Evolutionary conservation across 2,888 invertebrate species (phyloP).

Genomic region (Neoascia interrupta): DNA sequence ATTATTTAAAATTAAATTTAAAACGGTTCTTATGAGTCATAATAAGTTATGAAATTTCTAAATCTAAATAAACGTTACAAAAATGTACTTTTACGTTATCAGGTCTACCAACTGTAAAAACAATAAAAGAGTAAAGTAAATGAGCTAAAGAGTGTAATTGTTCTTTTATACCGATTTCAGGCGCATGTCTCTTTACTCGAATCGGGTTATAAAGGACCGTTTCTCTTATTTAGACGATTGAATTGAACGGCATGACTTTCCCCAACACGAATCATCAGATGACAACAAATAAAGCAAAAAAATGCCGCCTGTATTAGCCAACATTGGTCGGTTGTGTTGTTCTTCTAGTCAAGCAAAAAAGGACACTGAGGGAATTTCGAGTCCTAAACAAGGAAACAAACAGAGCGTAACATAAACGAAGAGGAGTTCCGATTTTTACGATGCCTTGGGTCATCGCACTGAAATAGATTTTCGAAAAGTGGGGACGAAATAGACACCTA

Average conservation of each 20-base stretch:
- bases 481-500: constrained; percentile 49
- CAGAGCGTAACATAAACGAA: constrained; percentile 13
- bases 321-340: no score
- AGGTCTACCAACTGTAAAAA: no score
- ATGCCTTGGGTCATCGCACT: constrained; percentile 48
- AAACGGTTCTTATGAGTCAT: no score
- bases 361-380: constrained; percentile 5
- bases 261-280: constrained; percentile 24
- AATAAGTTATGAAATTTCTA: no score
- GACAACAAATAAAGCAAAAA: constrained; percentile 41
- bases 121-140: not conserved
- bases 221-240: not conserved
- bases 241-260: not conserved
- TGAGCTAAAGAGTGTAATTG: no score
- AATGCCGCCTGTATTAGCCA: constrained; percentile 24
- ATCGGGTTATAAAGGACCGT: constrained; percentile 20
- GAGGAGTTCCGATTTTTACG: not conserved
- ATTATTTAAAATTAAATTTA: no score
- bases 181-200: not conserved
- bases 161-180: no score
- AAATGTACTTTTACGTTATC: no score
- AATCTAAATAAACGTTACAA: no score
- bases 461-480: constrained; percentile 6
- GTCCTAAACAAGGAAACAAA: constrained; percentile 18
- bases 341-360: constrained; percentile 14